Conservation (phyloP, 2,113 vertebrate genomes). For the Misgurnus anguillicaudatus region DNA sequence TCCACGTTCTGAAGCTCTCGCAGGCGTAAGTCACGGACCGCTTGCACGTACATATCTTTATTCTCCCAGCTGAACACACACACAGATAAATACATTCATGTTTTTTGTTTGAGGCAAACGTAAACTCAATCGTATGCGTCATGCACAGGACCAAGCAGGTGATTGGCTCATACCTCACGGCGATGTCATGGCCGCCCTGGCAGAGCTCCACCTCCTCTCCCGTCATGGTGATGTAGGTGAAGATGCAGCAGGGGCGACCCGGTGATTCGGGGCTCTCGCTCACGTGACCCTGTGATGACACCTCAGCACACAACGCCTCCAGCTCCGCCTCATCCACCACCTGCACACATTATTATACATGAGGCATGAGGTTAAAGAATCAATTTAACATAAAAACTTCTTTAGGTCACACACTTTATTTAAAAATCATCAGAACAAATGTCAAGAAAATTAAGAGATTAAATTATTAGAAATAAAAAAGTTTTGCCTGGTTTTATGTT, state of each 20-base stretch:
- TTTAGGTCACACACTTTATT: too few species aligned
- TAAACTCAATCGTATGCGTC: too few species aligned
- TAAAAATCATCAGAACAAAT: too few species aligned
- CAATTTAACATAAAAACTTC: too few species aligned
- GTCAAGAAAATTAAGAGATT: too few species aligned
- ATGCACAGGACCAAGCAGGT: neutral
- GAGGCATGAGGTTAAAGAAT: too few species aligned
- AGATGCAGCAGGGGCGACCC: constrained; percentile 89
- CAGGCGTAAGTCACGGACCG: constrained; percentile 86
- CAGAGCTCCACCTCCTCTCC: constrained; percentile 96
- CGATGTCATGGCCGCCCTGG: constrained; percentile 83
- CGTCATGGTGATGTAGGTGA: constrained; percentile 90
- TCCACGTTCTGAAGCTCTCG: constrained; percentile 89
- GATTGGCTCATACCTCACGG: constrained; percentile 78
- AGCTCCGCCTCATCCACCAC: constrained; percentile 87
- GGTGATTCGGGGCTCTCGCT: constrained; percentile 92
- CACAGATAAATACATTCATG: neutral
- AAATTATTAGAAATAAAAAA: too few species aligned
- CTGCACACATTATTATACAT: constrained; percentile 61
- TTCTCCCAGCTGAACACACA: constrained; percentile 88
- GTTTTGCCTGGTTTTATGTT: too few species aligned
- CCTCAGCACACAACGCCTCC: constrained; percentile 91
- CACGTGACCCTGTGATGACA: constrained; percentile 88
- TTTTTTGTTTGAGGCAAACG: too few species aligned
- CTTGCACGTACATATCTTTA: constrained; percentile 86